Conservation (phyloP, 2,888 invertebrate genomes). For the Epirrhoe tristata region DNA sequence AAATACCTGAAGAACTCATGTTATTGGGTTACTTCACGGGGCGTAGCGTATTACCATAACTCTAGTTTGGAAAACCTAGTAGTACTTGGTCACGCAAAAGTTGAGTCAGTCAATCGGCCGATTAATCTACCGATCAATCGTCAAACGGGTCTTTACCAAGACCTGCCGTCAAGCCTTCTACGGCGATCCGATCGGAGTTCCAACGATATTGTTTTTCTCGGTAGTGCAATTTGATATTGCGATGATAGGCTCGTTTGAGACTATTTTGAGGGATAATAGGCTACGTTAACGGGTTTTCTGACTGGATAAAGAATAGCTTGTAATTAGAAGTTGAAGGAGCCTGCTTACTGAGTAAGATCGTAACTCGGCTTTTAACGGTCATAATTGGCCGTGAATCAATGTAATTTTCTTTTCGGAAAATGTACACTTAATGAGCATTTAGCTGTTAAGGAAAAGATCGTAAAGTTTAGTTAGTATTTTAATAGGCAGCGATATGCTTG, state of each 20-base stretch:
- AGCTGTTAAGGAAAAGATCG: too few species aligned
- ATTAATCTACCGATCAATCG: background rate
- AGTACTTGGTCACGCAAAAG: background rate
- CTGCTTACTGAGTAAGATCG: too few species aligned
- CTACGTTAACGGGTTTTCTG: conserved; percentile 24
- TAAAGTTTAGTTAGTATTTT: too few species aligned
- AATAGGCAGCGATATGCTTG: too few species aligned
- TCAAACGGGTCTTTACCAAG: conserved; percentile 71
- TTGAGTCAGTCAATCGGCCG: background rate
- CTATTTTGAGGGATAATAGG: conserved; percentile 30
- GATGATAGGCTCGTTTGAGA: conserved; percentile 43
- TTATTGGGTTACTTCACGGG: too few species aligned
- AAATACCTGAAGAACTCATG: too few species aligned
- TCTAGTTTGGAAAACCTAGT: too few species aligned
- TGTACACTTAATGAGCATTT: too few species aligned
- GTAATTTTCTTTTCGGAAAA: too few species aligned
- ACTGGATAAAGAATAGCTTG: background rate
- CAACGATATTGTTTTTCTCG: conserved; percentile 71
- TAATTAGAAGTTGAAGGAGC: background rate
- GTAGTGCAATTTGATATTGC: conserved; percentile 65
- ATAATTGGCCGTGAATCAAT: too few species aligned
- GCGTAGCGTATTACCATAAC: too few species aligned
- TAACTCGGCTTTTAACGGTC: too few species aligned
- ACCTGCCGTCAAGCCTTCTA: conserved; percentile 75
- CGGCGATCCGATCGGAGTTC: conserved; percentile 70